Base-by-base conservation (phyloP, 1,140 invertebrate species). In the Carposina sasakii region DNA sequence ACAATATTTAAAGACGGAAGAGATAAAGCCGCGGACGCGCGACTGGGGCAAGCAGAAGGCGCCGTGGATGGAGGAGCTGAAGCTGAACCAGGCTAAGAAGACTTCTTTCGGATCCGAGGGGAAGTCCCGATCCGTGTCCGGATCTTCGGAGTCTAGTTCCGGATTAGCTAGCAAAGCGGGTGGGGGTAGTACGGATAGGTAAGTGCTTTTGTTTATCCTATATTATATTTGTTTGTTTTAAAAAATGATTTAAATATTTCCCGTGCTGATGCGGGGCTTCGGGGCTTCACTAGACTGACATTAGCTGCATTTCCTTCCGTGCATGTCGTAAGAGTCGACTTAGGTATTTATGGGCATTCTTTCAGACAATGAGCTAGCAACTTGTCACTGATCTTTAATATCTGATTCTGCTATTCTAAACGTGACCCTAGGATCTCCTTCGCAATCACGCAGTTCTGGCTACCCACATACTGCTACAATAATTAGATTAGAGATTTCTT, bases 41-140 rank as follows among this genome's bases (percentile, higher is more conserved):
- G 78, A 79, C 39, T 82, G 78, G 76, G 89, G 90, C 58, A 90
- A 89, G 59, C 87, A 89, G 53, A 87, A 86, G 58, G 89, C 88
- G 36, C 90, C 90, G 0, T 91, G 90, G 90, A 87, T 91, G 83
- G 89, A 87, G 51, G 90, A 91, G 62, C 79, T 91, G 52, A 91
- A 91, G 63, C 72, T 89, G 22, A 90, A 89, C 61, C 89, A 90
- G 70, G 89, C 87, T 17, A 88, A 88, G 64, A 88, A 89, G 54
- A 89, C 87, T 46, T 69, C 71, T 36, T 61, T 79, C 42, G 71
- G 62, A 1, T 43, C 52, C 12, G 81, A 78, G 52, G 57, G 70
- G 24, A 72, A 82, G 59, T 68, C 79, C 10, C 59, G 81, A 12
- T 71, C 76, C 3, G 64, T 67, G 4, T 63, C 77, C 33, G 41